A percentile compares a stretch with the other conserved stretches of the same genome.
Evolutionary conservation across 2,113 vertebrate genomes (phyloP).

Genomic region (Psammodynastes pulverulentus): DNA sequence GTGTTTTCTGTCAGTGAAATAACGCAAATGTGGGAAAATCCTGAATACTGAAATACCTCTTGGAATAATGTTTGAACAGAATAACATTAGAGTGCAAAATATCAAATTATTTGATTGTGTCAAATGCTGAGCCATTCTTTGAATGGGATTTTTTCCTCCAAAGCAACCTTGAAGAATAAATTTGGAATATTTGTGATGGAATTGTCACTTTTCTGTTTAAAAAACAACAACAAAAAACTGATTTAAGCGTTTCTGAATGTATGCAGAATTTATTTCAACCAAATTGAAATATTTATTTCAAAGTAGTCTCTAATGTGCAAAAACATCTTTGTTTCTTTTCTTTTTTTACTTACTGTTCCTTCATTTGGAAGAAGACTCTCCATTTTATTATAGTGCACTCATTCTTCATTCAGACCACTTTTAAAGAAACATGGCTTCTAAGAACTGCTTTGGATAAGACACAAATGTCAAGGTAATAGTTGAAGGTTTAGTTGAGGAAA

Average conservation of each 20-base stretch:
- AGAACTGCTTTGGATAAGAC: background rate
- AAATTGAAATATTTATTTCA: background rate
- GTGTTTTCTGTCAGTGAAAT: background rate
- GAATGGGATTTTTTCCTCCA: background rate
- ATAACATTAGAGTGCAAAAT: background rate
- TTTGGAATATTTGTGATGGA: background rate
- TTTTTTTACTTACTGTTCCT: background rate
- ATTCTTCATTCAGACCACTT: background rate
- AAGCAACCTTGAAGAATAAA: background rate
- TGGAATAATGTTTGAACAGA: background rate
- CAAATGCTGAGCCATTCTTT: background rate
- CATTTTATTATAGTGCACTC: background rate
- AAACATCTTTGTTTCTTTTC: background rate
- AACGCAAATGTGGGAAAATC: background rate
- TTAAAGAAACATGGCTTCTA: background rate
- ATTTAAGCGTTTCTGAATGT: background rate
- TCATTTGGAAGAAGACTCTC: background rate
- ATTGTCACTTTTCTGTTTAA: background rate
- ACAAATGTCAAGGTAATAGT: background rate
- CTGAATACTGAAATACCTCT: background rate
- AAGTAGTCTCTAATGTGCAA: background rate
- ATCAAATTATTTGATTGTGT: background rate
- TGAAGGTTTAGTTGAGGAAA: background rate
- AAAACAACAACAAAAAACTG: background rate
- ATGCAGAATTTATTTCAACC: slow-evolving; percentile 5